Evolutionary conservation across 2,797 vertebrate genomes (phyloP), one percentile per base, ranked within the genome.

Genomic region (Poeciliopsis infans): DNA sequence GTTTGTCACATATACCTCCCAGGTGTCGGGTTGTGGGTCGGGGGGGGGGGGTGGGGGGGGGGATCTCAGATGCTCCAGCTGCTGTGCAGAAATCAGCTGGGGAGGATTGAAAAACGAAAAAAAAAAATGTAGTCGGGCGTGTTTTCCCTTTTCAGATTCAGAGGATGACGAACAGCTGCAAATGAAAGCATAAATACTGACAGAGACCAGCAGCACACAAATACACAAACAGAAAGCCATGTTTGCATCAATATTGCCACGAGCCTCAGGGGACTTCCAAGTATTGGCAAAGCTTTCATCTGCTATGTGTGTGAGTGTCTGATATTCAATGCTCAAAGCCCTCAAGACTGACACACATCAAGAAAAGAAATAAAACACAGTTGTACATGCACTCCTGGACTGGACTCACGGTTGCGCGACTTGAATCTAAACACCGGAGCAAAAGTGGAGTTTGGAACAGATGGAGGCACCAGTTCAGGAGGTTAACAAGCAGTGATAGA

Each of bases 261-360:
- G 87, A 90, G 89, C 92, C 93, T 90, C 90, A 74, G 87, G 93
- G 92, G 91, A 94, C 85, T 88, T 88, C 25, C 0, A 78, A 83
- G 87, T 93, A 94, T 93, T 93, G 92, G 93, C 83, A 85, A 92
- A 92, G 94, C 91, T 94, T 93, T 95, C 87, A 92, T 93, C 91
- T 93, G 91, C 89, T 89, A 89, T 86, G 87, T 89, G 87, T 90
- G 84, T 90, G 84, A 86, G 89, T 87, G 88, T 89, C 81, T 92
- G 87, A 91, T 91, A 88, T 89, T 83, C 79, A 74, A 74, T 72
- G 66, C 77, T 86, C 64, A 75, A n/a, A 5, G 12, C 59, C 74
- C 70, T 49, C 31, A 80, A 36, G 53, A 46, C 41, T 61, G 31
- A 80, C 70, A 73, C 70, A 80, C 57, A 80, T 53, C 74, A 51